Evolutionary conservation across 2,797 vertebrate genomes (phyloP).

Genomic region (Leucoraja ocellata): DNA sequence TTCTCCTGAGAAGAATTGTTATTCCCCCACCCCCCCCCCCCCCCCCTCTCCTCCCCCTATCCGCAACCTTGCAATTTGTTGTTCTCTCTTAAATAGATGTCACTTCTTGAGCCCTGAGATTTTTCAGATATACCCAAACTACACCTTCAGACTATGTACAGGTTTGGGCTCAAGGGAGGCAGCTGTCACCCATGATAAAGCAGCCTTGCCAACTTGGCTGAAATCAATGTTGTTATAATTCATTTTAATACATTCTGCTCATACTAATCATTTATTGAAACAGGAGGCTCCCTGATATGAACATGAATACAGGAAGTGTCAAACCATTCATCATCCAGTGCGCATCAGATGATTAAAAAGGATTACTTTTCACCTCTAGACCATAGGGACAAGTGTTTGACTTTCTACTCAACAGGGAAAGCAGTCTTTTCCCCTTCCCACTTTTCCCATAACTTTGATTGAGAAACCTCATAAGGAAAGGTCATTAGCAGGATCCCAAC

Average conservation of each 20-base stretch:
- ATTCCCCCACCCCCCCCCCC: neutral
- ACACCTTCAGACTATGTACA: slow-evolving; percentile 38
- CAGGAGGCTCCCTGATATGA: slow-evolving; percentile 47
- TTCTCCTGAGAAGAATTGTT: slow-evolving; percentile 19
- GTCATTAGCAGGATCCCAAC: slow-evolving; percentile 13
- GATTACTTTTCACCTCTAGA: slow-evolving; percentile 39
- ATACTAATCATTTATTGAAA: slow-evolving; percentile 52
- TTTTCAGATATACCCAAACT: slow-evolving; percentile 33
- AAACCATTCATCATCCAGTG: slow-evolving; percentile 44
- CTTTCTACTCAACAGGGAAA: slow-evolving; percentile 50
- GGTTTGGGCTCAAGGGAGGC: slow-evolving; percentile 44
- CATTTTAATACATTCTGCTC: slow-evolving; percentile 50
- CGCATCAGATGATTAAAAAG: slow-evolving; percentile 46
- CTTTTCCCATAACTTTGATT: neutral
- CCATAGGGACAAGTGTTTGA: slow-evolving; percentile 43
- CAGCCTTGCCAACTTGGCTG: slow-evolving; percentile 40
- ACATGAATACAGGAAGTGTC: slow-evolving; percentile 45
- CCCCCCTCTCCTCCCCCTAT: neutral
- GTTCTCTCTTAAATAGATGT: slow-evolving; percentile 26
- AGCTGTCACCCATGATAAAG: slow-evolving; percentile 50
- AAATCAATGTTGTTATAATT: slow-evolving; percentile 49
- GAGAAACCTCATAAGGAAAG: slow-evolving; percentile 18
- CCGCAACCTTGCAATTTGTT: slow-evolving; percentile 20
- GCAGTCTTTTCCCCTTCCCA: slow-evolving; percentile 26
- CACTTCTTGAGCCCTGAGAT: slow-evolving; percentile 19